Evolutionary conservation across 2,113 vertebrate genomes (phyloP).

Genomic region (Corvus hawaiiensis): DNA sequence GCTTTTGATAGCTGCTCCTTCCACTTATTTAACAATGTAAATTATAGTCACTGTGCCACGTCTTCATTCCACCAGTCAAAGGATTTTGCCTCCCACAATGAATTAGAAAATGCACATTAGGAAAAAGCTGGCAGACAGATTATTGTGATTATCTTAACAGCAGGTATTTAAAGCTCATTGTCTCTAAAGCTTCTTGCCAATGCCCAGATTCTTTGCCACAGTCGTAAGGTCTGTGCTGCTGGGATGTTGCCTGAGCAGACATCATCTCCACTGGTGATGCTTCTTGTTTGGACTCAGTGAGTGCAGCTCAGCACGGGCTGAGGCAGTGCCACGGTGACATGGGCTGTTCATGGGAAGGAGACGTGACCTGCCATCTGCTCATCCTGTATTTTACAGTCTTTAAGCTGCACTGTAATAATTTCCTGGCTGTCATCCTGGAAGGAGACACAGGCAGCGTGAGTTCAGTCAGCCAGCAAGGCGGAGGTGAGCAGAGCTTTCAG

Average conservation of each 20-base stretch:
- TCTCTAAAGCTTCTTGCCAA: constrained; percentile 31
- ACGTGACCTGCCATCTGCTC: constrained; percentile 57
- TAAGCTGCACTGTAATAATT: constrained; percentile 52
- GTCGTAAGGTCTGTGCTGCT: not conserved
- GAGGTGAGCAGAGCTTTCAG: constrained; percentile 19
- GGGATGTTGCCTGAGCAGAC: not conserved
- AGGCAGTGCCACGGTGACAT: not conserved
- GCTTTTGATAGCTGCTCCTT: constrained; percentile 22
- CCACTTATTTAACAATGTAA: constrained; percentile 41
- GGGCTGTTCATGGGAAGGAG: constrained; percentile 3
- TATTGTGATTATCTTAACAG: constrained; percentile 61
- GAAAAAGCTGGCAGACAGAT: constrained; percentile 61
- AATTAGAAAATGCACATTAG: constrained; percentile 55
- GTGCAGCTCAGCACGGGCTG: not conserved
- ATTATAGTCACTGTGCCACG: constrained; percentile 34
- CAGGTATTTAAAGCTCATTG: constrained; percentile 58
- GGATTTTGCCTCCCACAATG: constrained; percentile 54
- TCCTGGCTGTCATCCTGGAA: constrained; percentile 56
- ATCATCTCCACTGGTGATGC: not conserved
- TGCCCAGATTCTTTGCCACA: constrained; percentile 28
- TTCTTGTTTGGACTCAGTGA: not conserved
- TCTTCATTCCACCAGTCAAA: constrained; percentile 53
- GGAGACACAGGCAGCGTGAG: not conserved
- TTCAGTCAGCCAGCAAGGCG: constrained; percentile 6
- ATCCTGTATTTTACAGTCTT: constrained; percentile 19